Percentiles rank a stretch among this genome's conserved stretches.
These are phyloP conservation scores for Gopherus evgoodei DNA, from an alignment of 2,113 vertebrate species.

Conservation along the genomic window DNA sequence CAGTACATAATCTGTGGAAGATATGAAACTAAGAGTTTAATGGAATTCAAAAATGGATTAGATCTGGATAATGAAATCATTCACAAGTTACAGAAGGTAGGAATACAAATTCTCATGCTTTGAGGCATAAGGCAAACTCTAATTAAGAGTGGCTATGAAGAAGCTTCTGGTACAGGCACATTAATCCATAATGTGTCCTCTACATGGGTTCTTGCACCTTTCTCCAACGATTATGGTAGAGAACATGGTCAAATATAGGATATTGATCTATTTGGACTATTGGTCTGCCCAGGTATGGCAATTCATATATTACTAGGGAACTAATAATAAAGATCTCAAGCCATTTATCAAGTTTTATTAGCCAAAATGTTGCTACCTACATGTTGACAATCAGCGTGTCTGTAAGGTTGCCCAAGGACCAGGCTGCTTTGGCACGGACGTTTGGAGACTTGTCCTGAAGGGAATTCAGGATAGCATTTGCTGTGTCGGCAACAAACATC, in stretches of 20 bases:
- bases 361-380: conserved; percentile 74
- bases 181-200: not conserved
- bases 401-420: conserved; percentile 96
- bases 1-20: not conserved
- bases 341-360: accelerated
- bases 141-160: not conserved
- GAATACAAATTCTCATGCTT: not conserved
- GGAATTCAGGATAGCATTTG: conserved; percentile 90
- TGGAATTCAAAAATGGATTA: not conserved
- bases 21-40: not conserved
- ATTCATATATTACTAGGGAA: accelerated
- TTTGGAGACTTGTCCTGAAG: conserved; percentile 91
- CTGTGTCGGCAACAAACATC: conserved; percentile 96
- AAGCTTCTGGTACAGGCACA: not conserved
- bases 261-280: not conserved
- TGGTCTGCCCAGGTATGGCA: not conserved
- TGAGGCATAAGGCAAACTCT: not conserved
- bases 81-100: not conserved
- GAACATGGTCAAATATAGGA: not conserved
- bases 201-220: not conserved
- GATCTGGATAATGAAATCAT: accelerated
- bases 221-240: not conserved
- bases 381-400: conserved; percentile 95
- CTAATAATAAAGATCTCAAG: accelerated
- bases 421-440: conserved; percentile 95